Conservation (phyloP, 2,888 invertebrate genomes). For the Eupsilia transversa region DNA sequence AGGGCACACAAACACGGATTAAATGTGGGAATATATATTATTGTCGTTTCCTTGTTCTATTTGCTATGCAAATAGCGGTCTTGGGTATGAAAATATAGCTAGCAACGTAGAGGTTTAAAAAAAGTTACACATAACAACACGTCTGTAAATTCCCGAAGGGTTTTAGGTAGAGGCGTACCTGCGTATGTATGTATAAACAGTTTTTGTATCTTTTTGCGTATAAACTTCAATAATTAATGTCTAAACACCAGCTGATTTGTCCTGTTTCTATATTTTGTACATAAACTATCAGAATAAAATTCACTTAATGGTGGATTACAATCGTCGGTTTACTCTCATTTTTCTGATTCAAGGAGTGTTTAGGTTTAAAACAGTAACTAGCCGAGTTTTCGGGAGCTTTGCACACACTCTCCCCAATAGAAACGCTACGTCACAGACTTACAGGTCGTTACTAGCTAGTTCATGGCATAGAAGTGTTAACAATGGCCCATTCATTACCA, state of each 20-base stretch:
- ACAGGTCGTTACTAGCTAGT: constrained; percentile 13
- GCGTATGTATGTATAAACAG: neutral
- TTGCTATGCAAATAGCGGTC: constrained; percentile 25
- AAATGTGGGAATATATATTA: constrained; percentile 40
- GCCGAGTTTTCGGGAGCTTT: neutral
- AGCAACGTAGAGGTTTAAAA: neutral
- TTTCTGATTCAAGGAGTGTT: neutral
- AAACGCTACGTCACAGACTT: constrained; percentile 20
- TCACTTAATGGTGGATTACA: neutral
- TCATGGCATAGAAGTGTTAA: constrained; percentile 44
- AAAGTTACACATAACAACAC: too few species aligned
- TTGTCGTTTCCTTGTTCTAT: constrained; percentile 28
- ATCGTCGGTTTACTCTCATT: neutral
- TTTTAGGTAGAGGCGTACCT: too few species aligned
- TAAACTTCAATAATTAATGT: neutral
- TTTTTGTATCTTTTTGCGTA: neutral
- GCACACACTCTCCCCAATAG: neutral
- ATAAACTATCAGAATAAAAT: neutral
- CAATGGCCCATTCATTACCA: constrained; percentile 54
- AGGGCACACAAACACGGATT: constrained; percentile 26
- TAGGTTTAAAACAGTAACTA: neutral
- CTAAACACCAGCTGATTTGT: neutral
- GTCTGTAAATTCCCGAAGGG: too few species aligned
- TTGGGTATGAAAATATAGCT: neutral
- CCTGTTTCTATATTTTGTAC: neutral